A percentile compares a stretch with the other conserved stretches of the same genome.
phyloP scores from a whole-genome alignment of 2,797 vertebrate genomes.

The Ambastaia sidthimunki region DNA sequence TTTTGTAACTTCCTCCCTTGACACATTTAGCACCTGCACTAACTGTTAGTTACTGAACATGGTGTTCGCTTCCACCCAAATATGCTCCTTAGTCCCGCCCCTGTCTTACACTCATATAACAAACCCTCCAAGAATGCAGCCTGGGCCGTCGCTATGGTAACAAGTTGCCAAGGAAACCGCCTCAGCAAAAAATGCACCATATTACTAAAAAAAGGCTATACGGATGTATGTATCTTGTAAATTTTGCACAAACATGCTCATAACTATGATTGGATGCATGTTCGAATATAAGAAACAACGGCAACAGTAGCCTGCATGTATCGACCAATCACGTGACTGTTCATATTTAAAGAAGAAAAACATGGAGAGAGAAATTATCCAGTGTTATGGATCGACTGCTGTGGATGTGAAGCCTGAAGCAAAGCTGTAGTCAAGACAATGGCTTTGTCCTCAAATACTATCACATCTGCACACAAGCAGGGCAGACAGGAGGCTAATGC shows the following conservation, averaged over 20 bases:
- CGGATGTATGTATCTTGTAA: constrained; percentile 5
- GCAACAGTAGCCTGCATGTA: neutral
- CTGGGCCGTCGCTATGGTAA: constrained; percentile 58
- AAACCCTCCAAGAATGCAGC: constrained; percentile 25
- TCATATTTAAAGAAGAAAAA: constrained; percentile 7
- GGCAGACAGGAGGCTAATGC: constrained; percentile 8
- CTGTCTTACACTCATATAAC: constrained; percentile 20
- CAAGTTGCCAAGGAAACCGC: constrained; percentile 51
- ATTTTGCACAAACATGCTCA: constrained; percentile 16
- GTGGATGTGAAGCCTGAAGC: neutral
- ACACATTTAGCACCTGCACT: constrained; percentile 13
- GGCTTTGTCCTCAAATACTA: constrained; percentile 23
- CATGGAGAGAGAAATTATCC: neutral
- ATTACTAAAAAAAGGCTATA: constrained; percentile 42
- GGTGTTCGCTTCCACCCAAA: constrained; percentile 48
- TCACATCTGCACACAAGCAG: constrained; percentile 29
- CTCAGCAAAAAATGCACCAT: constrained; percentile 31
- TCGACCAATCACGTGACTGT: constrained; percentile 2
- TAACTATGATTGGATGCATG: neutral
- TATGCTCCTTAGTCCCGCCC: constrained; percentile 40
- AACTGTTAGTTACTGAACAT: constrained; percentile 44
- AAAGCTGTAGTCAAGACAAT: constrained; percentile 40
- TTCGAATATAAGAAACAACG: neutral
- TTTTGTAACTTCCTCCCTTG: neutral
- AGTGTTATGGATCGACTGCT: too few species aligned